These are phyloP conservation scores for Punctoribates punctum DNA, from an alignment of 2,888 invertebrate species.

Conservation along the genomic window DNA sequence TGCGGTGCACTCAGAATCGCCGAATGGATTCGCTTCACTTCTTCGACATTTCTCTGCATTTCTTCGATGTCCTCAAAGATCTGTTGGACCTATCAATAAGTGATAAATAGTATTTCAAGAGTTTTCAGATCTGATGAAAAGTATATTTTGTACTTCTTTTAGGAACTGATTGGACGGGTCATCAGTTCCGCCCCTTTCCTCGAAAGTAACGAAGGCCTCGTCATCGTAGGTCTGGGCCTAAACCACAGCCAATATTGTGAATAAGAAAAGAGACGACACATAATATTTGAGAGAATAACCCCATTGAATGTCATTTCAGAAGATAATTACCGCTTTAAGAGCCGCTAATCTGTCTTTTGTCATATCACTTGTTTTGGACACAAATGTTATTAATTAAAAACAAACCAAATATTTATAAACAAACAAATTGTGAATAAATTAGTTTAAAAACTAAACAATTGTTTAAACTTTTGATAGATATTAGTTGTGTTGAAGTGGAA, in stretches of 20 bases:
- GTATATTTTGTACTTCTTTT: slow-evolving; percentile 61
- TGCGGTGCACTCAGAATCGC: slow-evolving; percentile 97
- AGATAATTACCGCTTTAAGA: slow-evolving; percentile 49
- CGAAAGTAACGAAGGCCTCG: slow-evolving; percentile 79
- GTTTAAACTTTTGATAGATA: too few species aligned
- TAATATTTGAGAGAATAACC: background rate
- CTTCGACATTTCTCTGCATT: slow-evolving; percentile 96
- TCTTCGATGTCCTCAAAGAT: slow-evolving; percentile 99
- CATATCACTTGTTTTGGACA: slow-evolving; percentile 42
- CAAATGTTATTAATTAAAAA: background rate
- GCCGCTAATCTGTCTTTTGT: slow-evolving; percentile 50
- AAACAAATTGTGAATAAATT: background rate
- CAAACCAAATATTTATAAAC: background rate
- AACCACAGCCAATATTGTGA: slow-evolving; percentile 50
- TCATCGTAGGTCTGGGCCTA: slow-evolving; percentile 98
- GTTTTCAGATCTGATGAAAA: too few species aligned
- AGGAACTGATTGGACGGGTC: slow-evolving; percentile 99
- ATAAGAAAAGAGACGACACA: too few species aligned
- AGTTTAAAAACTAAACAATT: too few species aligned
- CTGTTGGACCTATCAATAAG: slow-evolving; percentile 86
- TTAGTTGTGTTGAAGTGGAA: too few species aligned
- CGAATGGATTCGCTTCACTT: slow-evolving; percentile 95
- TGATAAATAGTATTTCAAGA: slow-evolving; percentile 60
- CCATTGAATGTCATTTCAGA: background rate
- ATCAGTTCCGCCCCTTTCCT: slow-evolving; percentile 65